Evolutionary conservation across 2,888 invertebrate species (phyloP).

Genomic region (Thereva nobilitata): DNA sequence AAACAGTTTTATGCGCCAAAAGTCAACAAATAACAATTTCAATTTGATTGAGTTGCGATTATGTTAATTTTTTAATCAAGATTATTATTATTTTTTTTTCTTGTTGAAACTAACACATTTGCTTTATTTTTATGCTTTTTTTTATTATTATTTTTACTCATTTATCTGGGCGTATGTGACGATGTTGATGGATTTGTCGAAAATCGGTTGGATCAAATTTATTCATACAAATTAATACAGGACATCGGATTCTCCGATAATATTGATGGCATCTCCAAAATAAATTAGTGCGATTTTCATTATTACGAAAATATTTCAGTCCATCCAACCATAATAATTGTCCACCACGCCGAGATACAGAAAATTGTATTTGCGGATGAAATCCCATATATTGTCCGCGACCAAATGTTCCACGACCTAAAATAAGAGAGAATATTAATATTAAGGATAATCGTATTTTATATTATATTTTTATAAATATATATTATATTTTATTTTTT

Average conservation of each 20-base stretch:
- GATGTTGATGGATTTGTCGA: constrained; percentile 56
- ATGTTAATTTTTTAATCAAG: no score
- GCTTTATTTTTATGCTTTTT: constrained; percentile 2
- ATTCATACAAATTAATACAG: constrained; percentile 57
- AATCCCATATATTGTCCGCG: constrained; percentile 12
- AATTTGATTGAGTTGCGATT: no score
- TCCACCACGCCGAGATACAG: constrained; percentile 55
- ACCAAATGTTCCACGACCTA: constrained; percentile 9
- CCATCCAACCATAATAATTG: constrained; percentile 56
- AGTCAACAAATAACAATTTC: no score
- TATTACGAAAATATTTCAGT: constrained; percentile 56
- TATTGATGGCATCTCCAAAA: constrained; percentile 58
- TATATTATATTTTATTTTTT: no score
- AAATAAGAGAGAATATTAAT: constrained; percentile 28
- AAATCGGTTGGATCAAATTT: constrained; percentile 54
- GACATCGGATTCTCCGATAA: constrained; percentile 55
- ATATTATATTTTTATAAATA: background rate
- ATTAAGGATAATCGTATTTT: constrained; percentile 11
- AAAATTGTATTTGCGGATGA: constrained; percentile 54
- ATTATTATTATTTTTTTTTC: background rate
- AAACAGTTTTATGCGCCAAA: no score
- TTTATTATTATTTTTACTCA: background rate
- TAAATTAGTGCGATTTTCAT: constrained; percentile 56
- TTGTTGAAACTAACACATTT: constrained; percentile 7
- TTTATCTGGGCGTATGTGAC: constrained; percentile 50